Conservation (phyloP, 2,113 vertebrate genomes). For the Ptychochromis oligacanthus region DNA sequence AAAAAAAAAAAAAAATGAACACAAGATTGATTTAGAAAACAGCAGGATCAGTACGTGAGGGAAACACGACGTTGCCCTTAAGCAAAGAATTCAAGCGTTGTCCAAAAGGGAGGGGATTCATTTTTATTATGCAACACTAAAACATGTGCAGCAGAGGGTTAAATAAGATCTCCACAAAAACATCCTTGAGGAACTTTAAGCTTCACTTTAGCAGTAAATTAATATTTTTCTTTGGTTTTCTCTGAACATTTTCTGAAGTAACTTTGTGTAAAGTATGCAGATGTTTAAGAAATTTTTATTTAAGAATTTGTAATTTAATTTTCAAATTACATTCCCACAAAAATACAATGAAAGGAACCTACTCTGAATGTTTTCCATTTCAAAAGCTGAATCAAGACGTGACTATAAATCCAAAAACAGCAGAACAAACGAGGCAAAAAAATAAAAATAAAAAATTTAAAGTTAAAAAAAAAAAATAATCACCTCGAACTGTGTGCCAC, state of each 20-base stretch:
- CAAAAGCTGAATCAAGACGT: fast-evolving
- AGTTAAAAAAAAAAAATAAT: too few relatives aligned
- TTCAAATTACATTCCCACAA: not conserved
- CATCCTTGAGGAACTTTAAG: not conserved
- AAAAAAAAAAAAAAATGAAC: not conserved
- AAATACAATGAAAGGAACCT: not conserved
- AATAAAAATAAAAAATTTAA: too few relatives aligned
- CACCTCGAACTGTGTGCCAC: fast-evolving
- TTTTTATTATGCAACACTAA: too few relatives aligned
- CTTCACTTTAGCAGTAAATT: fast-evolving
- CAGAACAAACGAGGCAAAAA: not conserved
- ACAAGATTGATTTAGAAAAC: not conserved
- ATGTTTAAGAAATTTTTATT: not conserved
- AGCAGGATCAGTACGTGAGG: fast-evolving
- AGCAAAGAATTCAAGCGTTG: not conserved
- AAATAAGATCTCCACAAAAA: too few relatives aligned
- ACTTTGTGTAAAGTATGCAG: not conserved
- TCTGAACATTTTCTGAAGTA: not conserved
- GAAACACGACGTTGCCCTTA: not conserved
- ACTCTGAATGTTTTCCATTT: not conserved
- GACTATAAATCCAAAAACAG: not conserved
- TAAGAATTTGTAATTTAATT: not conserved
- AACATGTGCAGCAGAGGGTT: too few relatives aligned
- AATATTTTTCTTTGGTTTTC: not conserved
- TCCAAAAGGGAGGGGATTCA: not conserved